Evolutionary conservation across 2,888 invertebrate species (phyloP).

Genomic region (Eupithecia subumbrata): DNA sequence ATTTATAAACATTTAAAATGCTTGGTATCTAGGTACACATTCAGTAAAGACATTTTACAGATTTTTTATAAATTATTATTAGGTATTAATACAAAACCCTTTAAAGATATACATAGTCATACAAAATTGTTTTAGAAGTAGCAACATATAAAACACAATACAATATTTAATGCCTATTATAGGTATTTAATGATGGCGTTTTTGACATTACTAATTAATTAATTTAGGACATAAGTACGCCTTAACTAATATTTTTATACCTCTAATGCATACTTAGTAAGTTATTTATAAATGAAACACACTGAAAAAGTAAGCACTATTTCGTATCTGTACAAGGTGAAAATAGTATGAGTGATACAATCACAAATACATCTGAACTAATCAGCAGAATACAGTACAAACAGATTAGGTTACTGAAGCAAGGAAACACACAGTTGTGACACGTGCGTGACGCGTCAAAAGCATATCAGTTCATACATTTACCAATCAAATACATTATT

Average conservation of each 20-base stretch:
- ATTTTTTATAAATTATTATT: background rate
- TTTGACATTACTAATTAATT: background rate
- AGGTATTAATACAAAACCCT: background rate
- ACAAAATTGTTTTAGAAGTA: constrained; percentile 5
- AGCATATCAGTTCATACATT: background rate
- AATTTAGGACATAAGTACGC: background rate
- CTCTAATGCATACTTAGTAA: background rate
- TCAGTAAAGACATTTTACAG: constrained; percentile 4
- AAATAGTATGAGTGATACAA: background rate
- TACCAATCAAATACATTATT: background rate
- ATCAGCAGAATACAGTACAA: background rate
- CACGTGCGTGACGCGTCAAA: background rate
- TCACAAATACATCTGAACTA: background rate
- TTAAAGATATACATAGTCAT: background rate
- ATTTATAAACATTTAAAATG: constrained; percentile 25
- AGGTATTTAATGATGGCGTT: background rate
- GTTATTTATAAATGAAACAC: background rate
- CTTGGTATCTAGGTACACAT: constrained; percentile 12
- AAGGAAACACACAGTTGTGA: background rate
- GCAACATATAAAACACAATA: constrained; percentile 4
- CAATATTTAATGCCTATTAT: background rate
- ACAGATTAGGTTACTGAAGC: too few relatives aligned
- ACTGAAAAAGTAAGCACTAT: background rate
- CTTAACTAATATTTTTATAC: background rate
- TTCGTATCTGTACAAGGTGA: background rate